A percentile compares a stretch with the other conserved stretches of the same genome.
Evolutionary conservation across 2,888 invertebrate genomes (phyloP).

Genomic region (Biston betularia): DNA sequence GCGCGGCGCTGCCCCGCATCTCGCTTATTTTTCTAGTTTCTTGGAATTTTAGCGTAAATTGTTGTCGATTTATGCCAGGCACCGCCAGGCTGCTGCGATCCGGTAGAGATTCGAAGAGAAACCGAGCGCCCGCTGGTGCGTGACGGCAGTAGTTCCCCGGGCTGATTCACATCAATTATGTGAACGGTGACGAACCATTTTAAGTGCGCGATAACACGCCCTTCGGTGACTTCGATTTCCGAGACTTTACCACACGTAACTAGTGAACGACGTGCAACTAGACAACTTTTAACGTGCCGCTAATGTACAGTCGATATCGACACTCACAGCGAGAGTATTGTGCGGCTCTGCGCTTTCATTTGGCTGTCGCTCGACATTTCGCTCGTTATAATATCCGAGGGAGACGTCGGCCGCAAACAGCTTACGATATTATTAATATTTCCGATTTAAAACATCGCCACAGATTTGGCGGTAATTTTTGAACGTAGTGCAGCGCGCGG

Average conservation of each 20-base stretch:
- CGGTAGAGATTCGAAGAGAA: constrained; percentile 25
- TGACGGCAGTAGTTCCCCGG: constrained; percentile 64
- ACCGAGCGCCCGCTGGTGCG: constrained; percentile 56
- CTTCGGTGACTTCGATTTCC: constrained; percentile 54
- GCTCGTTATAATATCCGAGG: background rate
- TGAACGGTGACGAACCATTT: constrained; percentile 81
- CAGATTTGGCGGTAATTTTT: constrained; percentile 71
- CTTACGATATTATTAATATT: background rate
- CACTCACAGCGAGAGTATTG: constrained; percentile 35
- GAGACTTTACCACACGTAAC: constrained; percentile 33
- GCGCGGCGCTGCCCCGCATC: constrained; percentile 63
- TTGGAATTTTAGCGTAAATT: constrained; percentile 44
- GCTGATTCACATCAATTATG: constrained; percentile 82
- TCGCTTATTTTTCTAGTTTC: constrained; percentile 54
- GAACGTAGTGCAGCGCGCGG: constrained; percentile 53
- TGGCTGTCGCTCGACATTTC: background rate
- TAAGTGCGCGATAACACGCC: constrained; percentile 80
- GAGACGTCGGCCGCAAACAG: background rate
- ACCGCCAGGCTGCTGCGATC: background rate
- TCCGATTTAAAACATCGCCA: background rate
- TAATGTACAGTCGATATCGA: constrained; percentile 78
- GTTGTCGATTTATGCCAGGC: constrained; percentile 38
- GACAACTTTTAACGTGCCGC: constrained; percentile 48
- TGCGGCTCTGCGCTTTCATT: background rate
- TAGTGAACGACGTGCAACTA: background rate